phyloP scores from a whole-genome alignment of 2,797 vertebrate species.

The Urophycis tenuis region DNA sequence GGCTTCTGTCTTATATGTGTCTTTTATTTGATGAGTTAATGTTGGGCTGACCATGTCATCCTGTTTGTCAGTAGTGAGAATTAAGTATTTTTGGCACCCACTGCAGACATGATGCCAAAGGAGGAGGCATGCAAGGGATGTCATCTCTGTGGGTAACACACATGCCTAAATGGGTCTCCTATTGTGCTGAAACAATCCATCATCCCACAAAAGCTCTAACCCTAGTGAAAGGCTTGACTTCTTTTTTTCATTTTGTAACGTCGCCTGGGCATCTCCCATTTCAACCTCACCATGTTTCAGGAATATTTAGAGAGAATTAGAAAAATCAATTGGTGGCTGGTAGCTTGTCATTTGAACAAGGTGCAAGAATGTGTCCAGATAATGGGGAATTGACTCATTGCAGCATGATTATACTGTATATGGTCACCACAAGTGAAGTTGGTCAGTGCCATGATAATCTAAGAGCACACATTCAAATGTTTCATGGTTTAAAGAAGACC shows the following conservation, averaged over 20 bases:
- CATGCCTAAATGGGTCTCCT: slow-evolving; percentile 45
- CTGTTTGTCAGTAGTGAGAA: slow-evolving; percentile 37
- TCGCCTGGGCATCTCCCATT: neutral
- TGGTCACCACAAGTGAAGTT: neutral
- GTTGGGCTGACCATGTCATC: slow-evolving; percentile 17
- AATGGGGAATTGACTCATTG: neutral
- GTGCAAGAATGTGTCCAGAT: neutral
- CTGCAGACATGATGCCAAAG: slow-evolving; percentile 32
- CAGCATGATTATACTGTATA: neutral
- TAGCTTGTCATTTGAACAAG: neutral
- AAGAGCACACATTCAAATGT: neutral
- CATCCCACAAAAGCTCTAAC: slow-evolving; percentile 9
- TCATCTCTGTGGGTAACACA: slow-evolving; percentile 39
- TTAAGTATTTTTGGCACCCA: slow-evolving; percentile 31
- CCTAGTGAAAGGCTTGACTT: neutral
- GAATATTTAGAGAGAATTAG: neutral
- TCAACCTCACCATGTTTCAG: neutral
- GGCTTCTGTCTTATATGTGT: neutral
- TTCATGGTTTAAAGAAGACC: neutral
- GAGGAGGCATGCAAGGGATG: slow-evolving; percentile 44
- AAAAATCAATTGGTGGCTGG: neutral
- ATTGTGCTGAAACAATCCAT: slow-evolving; percentile 42
- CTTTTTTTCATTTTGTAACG: neutral
- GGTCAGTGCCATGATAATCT: neutral
- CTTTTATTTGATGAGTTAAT: neutral